Evolutionary conservation across 2,797 vertebrate species (phyloP).

Genomic region (Cynopterus sphinx): DNA sequence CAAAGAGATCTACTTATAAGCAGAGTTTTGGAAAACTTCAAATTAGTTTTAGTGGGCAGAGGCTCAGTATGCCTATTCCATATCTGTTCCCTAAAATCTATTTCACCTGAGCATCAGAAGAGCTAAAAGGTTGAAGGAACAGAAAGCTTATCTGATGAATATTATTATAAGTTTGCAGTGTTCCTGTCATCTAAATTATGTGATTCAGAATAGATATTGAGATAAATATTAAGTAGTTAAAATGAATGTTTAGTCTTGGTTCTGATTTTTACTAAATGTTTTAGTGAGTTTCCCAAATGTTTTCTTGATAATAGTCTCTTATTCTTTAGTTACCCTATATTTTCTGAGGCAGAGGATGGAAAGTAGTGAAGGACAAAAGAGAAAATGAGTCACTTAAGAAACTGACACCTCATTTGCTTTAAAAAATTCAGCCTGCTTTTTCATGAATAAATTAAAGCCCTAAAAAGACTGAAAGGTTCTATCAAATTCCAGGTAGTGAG

Average conservation of each 20-base stretch:
- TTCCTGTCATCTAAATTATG: background rate
- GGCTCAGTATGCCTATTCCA: background rate
- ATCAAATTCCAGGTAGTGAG: conserved; percentile 53
- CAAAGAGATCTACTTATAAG: background rate
- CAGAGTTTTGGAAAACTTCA: background rate
- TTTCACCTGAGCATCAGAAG: background rate
- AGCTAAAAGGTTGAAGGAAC: background rate
- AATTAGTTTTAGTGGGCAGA: background rate
- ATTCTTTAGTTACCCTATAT: conserved; percentile 46
- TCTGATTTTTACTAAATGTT: background rate
- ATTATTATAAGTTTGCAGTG: background rate
- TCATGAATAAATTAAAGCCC: conserved; percentile 77
- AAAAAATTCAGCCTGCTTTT: conserved; percentile 74
- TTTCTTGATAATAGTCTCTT: conserved; percentile 15
- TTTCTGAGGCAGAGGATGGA: conserved; percentile 61
- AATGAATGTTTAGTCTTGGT: background rate
- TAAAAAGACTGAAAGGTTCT: conserved; percentile 61
- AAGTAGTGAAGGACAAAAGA: conserved; percentile 69
- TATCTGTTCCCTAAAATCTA: background rate
- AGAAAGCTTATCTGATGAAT: background rate
- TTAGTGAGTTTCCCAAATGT: background rate
- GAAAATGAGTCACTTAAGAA: conserved; percentile 75
- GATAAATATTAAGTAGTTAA: conserved; percentile 30
- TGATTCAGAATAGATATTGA: background rate
- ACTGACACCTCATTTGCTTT: conserved; percentile 75